Evolutionary conservation across 1,140 invertebrate genomes (phyloP), one percentile per base, ranked within the genome.

Genomic region (Lucilia sericata): DNA sequence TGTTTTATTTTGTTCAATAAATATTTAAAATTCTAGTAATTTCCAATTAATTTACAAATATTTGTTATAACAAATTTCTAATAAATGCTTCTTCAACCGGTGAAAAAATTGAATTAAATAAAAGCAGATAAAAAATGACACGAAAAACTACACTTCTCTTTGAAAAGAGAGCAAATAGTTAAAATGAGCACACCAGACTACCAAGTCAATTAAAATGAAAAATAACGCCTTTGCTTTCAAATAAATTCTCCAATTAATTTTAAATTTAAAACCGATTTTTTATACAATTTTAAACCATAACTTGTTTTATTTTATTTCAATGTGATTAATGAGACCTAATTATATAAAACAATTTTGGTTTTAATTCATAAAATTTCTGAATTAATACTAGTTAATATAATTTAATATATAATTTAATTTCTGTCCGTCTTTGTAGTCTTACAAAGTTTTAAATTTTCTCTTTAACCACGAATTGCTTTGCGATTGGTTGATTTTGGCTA

Each of bases 41-140:
- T 78, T 78, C 75, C 5, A 49, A 80, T 49, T 25, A 76, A 76
- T 25, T 12, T 25, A 80, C 42, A 19, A 19, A 30, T 42, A 42
- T 19, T 76, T 80, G n/a, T 80, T 36, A 42, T 76, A 49, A 47
- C 42, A 51, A 80, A 42, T 36, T 78, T 5, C 55, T 17, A 17
- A n/a, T n/a, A 60, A n/a, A 60, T 47, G 74, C 74, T 75, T 75
- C 14, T 78, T 80, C 47, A 80, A 21, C 76, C 76, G 76, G 76
- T 80, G 76, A 49, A 47, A 49, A 30, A 49, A 80, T n/a, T 17
- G 14, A 78, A 47, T 75, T 34, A 42, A 36, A 78, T 47, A 42
- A 78, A 47, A 42, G 36, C 34, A n/a, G 36, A 76, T 42, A 36
- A 76, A 36, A 34, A 60, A 60, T 60, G 42, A 42, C 5, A 42